Percentiles rank a stretch among this genome's conserved stretches.
Evolutionary conservation across 1,140 invertebrate species (phyloP).

Genomic region (Marisa cornuarietis): DNA sequence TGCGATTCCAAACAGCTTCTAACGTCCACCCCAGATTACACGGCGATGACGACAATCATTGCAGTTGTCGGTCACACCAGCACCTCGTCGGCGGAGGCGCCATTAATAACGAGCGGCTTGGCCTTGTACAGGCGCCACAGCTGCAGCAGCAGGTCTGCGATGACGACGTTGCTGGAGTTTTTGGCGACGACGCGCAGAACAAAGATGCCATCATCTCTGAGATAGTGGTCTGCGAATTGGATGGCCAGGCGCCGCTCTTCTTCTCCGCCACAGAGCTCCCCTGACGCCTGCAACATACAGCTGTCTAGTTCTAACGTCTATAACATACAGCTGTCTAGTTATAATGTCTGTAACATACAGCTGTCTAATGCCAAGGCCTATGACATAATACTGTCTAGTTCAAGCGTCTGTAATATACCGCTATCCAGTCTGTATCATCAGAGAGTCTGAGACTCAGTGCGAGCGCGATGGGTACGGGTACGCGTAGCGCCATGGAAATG

Average conservation of each 20-base stretch:
- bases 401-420: no score
- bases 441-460: no score
- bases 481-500: no score
- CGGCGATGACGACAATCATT: background rate
- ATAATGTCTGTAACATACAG: no score
- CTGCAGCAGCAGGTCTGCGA: conserved; percentile 56
- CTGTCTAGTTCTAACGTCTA: no score
- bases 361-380: no score
- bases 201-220: conserved; percentile 63
- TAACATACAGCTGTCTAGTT: no score
- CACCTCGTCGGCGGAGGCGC: conserved; percentile 42
- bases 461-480: no score
- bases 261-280: conserved; percentile 46
- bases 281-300: conserved; percentile 14
- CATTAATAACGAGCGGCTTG: conserved; percentile 52
- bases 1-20: no score
- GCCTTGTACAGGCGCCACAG: conserved; percentile 59
- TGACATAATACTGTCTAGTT: no score
- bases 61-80: background rate
- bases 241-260: conserved; percentile 52
- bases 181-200: conserved; percentile 59
- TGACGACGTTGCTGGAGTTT: conserved; percentile 62
- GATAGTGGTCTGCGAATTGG: conserved; percentile 58
- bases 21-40: no score
- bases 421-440: no score